Evolutionary conservation across 2,113 vertebrate genomes (phyloP), one percentile per base, ranked within the genome.

Genomic region (Todiramphus saurophagus): DNA sequence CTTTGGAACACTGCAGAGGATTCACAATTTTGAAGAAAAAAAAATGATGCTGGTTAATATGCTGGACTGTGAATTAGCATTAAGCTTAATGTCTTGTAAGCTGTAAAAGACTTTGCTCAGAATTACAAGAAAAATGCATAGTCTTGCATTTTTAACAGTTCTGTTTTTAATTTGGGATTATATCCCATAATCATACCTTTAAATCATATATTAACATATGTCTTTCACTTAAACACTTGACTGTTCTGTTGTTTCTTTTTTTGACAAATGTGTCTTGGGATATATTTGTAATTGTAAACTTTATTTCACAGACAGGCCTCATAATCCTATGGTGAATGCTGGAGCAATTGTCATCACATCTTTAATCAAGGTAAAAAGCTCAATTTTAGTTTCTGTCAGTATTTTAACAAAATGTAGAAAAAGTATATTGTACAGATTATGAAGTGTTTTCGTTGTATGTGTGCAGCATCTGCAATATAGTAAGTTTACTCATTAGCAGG

Each of bases 271-370:
- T 60, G 16, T 85, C 14, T 77, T 75, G 13, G 19, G 27, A n/a
- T 84, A 3, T 60, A 4, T 48, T 74, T 84, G 23, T 92, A 90
- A 91, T 19, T 72, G 30, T 81, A 89, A 94, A 62, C 44, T 79
- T 66, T 83, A 44, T 97, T 98, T 97, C 91, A 56, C 98, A 99
- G 99, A 99, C 97, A 99, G 98, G 96, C 99, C 99, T 62, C 99
- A 99, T 97, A 99, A 99, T 97, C 99, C 99, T 95, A 99, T 99
- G 99, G 99, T 99, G 92, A 99, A 99, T 86, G 99, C 99, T 78
- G 99, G 99, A 69, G 99, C 99, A 68, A 99, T 99, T 96, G 99
- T 99, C 89, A 97, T 99, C 64, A 99, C 99, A 11, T 99, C 99
- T 56, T 98, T 99, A 96, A 99, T 99, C 93, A 99, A 99, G 99